phyloP scores from a whole-genome alignment of 2,797 vertebrate species.

The Danio jaintianensis region DNA sequence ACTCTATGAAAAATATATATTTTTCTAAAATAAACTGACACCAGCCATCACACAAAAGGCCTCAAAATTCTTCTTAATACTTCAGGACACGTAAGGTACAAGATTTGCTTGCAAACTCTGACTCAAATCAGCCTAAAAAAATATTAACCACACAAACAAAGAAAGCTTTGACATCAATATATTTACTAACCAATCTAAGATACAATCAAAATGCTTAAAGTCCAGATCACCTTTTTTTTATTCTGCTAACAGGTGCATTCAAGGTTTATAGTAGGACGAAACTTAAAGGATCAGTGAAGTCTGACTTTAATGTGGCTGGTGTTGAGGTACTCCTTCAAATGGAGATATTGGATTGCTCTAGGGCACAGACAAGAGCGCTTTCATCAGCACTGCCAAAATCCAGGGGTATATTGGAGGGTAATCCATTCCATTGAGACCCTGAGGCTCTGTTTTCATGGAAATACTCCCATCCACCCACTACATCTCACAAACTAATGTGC shows the following conservation, averaged over 20 bases:
- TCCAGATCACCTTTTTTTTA: not conserved
- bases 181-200: not conserved
- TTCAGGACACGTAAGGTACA: not conserved
- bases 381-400: conserved; percentile 74
- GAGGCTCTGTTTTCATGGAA: conserved; percentile 62
- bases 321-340: conserved; percentile 50
- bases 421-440: conserved; percentile 68
- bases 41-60: not conserved
- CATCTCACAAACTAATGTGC: not conserved
- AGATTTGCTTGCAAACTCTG: not conserved
- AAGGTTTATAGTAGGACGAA: not conserved
- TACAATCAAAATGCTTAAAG: not conserved
- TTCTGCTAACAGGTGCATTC: not conserved
- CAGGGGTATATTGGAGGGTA: conserved; percentile 60
- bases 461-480: conserved; percentile 35
- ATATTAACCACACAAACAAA: conserved; percentile 5
- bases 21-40: not conserved
- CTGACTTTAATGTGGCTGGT: conserved; percentile 33
- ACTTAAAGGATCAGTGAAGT: conserved; percentile 19
- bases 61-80: not conserved
- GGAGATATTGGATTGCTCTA: conserved; percentile 68
- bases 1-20: not conserved
- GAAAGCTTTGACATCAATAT: not conserved
- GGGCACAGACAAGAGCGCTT: conserved; percentile 69
- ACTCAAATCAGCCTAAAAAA: not conserved